Evolutionary conservation across 2,113 vertebrate genomes (phyloP), one percentile per base, ranked within the genome.

Genomic region (Gnathonemus echidnorhynchus): DNA sequence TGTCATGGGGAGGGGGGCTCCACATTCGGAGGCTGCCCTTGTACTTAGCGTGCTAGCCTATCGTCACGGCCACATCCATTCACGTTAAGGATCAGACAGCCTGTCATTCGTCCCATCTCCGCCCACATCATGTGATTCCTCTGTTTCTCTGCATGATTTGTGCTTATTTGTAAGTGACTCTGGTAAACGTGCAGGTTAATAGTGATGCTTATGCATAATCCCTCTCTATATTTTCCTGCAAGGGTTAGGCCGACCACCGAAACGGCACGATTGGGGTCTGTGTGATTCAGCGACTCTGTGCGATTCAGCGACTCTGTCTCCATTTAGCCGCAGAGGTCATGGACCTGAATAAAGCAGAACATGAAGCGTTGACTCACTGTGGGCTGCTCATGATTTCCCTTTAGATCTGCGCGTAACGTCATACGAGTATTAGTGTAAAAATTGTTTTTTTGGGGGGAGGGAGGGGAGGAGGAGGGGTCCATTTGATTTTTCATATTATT

Each of bases 1-100:
- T 95, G 95, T 94, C 94, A 95, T 96, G 94, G 95, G 94, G 24
- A 95, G 96, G 90, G 90, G 84, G 95, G 89, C 93, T 94, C 87
- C 62, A 24, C 48, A 56, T 87, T 39, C 31, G 13, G 56, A 87
- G 50, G 48, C n/a, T 2, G 86, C 50, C 86, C 49, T 3, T 53
- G 24, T 87, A 19, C 35, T 87, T 35, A 24, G 53, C n/a, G 27
- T 52, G 86, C 31, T 87, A 19, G 21, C 46, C 31, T 35, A 48
- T 48, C 21, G 19, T 1, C 31, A 19, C 5, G n/a, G 27, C 24
- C 1, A 5, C n/a, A 87, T 84, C 27, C 49, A 19, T 56, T 42
- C 27, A 31, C 8, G 8, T 86, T 15, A 39, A 52, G 48, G 46
- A 17, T 31, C 48, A 39, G 27, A 87, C 13, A 2, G 5, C 50